phyloP scores from a whole-genome alignment of 2,797 vertebrate species.

The Lerista edwardsae region DNA sequence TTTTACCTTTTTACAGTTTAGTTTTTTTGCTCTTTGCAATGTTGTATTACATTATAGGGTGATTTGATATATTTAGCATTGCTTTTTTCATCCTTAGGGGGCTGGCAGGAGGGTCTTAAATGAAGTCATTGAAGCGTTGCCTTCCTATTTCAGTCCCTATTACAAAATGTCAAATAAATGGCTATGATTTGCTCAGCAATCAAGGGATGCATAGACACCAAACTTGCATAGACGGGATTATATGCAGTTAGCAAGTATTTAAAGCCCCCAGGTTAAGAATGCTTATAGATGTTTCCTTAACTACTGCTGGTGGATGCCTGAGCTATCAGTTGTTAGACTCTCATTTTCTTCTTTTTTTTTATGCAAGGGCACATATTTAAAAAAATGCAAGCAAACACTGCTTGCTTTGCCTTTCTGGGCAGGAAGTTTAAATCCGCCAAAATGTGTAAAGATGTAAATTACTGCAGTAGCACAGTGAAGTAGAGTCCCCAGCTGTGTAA shows the following conservation, averaged over 20 bases:
- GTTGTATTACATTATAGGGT: constrained; percentile 41
- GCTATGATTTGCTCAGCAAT: constrained; percentile 54
- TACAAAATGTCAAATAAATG: constrained; percentile 64
- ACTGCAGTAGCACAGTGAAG: constrained; percentile 22
- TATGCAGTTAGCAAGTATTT: constrained; percentile 44
- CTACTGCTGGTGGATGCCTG: constrained; percentile 42
- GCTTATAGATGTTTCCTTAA: constrained; percentile 53
- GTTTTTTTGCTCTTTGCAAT: constrained; percentile 52
- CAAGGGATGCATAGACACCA: constrained; percentile 46
- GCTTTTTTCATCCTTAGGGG: constrained; percentile 43
- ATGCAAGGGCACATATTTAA: constrained; percentile 32
- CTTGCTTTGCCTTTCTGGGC: constrained; percentile 40
- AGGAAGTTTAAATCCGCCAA: constrained; percentile 6
- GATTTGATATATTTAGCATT: constrained; percentile 50
- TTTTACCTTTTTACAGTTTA: constrained; percentile 46
- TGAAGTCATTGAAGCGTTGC: constrained; percentile 58
- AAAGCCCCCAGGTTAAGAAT: constrained; percentile 42
- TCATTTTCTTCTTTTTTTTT: constrained; percentile 42
- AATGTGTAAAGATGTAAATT: constrained; percentile 34
- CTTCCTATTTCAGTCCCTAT: constrained; percentile 52
- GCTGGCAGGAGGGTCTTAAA: constrained; percentile 44
- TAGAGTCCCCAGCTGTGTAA: constrained; percentile 13
- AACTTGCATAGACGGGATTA: constrained; percentile 31
- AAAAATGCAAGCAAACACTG: constrained; percentile 6
- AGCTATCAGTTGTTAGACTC: constrained; percentile 47